Conservation (phyloP, 2,113 vertebrate genomes). For the Cervus canadensis region DNA sequence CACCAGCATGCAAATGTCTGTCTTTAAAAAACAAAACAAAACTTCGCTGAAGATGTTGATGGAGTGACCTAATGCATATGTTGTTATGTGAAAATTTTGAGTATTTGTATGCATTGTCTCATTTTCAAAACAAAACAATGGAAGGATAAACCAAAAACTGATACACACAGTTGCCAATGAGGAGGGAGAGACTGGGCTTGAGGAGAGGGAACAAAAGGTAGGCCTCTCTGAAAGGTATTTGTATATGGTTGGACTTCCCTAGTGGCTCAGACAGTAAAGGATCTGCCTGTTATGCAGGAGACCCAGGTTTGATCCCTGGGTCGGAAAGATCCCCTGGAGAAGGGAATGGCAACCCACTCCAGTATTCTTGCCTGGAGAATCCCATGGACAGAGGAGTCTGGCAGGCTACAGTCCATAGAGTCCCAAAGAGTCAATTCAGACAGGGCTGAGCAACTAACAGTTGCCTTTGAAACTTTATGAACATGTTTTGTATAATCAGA, state of each 20-base stretch:
- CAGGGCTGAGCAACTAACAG: not conserved
- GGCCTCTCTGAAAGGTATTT: not conserved
- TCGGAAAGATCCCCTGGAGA: not conserved
- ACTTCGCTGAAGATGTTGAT: not conserved
- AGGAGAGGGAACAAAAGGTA: not conserved
- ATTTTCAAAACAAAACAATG: not conserved
- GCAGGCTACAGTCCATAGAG: not conserved
- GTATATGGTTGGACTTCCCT: not conserved
- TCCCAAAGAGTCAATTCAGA: not conserved
- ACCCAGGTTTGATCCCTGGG: not conserved
- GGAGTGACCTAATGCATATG: not conserved
- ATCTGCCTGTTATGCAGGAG: not conserved
- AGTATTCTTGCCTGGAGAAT: not conserved
- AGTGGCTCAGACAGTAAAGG: not conserved
- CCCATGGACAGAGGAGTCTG: not conserved
- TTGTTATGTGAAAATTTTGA: not conserved
- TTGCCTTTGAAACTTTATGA: not conserved
- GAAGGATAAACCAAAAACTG: not conserved
- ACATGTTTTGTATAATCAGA: conserved; percentile 23
- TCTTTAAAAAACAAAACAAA: not conserved
- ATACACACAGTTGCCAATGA: not conserved
- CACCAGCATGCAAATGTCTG: not conserved
- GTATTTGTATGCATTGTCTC: not conserved
- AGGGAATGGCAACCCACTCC: not conserved
- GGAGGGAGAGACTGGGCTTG: not conserved